Evolutionary conservation across 2,888 invertebrate genomes (phyloP).

Genomic region (Sipunculus nudus): DNA sequence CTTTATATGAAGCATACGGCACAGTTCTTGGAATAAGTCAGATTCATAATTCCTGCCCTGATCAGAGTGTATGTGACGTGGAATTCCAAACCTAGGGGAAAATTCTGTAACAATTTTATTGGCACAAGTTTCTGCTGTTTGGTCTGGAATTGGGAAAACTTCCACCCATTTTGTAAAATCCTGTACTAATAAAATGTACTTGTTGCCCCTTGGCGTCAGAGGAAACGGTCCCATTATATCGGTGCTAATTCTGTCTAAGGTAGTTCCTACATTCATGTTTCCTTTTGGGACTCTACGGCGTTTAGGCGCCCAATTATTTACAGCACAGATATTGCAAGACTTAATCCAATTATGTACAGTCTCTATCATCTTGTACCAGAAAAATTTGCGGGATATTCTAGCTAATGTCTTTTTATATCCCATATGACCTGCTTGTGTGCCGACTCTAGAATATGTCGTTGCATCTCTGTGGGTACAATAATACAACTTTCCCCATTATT

Average conservation of each 20-base stretch:
- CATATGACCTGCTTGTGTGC: conserved; percentile 29
- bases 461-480: conserved; percentile 13
- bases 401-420: conserved; percentile 26
- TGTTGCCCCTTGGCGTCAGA: conserved; percentile 29
- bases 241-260: conserved; percentile 26
- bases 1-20: conserved; percentile 29
- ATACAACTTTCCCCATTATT: too few relatives aligned
- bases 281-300: conserved; percentile 22
- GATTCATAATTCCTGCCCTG: conserved; percentile 35
- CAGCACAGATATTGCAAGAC: conserved; percentile 26
- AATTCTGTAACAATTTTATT: conserved; percentile 33
- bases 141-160: conserved; percentile 28
- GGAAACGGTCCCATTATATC: conserved; percentile 38
- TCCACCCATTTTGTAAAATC: conserved; percentile 39
- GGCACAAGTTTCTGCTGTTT: conserved; percentile 30
- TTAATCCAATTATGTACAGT: conserved; percentile 20
- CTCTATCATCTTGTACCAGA: conserved; percentile 24
- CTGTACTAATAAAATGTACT: conserved; percentile 32
- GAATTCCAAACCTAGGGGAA: conserved; percentile 25
- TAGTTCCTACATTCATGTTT: conserved; percentile 23
- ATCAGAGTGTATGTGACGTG: conserved; percentile 27
- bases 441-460: conserved; percentile 11
- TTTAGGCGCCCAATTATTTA: conserved; percentile 16
- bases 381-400: conserved; percentile 14
- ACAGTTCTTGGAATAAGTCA: conserved; percentile 37